phyloP scores from a whole-genome alignment of 2,113 vertebrate species.

The Todiramphus chloris region DNA sequence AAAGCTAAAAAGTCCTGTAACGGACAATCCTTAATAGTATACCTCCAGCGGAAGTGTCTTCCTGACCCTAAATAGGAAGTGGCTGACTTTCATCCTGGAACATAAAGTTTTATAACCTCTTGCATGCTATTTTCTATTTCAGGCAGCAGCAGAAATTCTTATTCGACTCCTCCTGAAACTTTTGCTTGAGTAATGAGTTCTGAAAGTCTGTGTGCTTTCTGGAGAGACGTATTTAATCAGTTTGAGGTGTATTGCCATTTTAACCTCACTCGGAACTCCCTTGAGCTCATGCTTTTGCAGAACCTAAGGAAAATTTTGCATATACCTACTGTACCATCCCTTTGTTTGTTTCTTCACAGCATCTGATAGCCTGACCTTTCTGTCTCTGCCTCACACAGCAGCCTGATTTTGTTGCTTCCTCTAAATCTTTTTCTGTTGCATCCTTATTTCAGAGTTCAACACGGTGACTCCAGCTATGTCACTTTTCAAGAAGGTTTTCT shows the following conservation, averaged over 20 bases:
- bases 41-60: neutral
- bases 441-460: neutral
- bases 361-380: slow-evolving; percentile 32
- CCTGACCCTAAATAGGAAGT: slow-evolving; percentile 11
- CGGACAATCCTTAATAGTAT: neutral
- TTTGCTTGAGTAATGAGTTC: slow-evolving; percentile 10
- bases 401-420: slow-evolving; percentile 4
- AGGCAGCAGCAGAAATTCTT: neutral
- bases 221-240: neutral
- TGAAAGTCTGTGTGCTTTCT: neutral
- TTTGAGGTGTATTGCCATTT: neutral
- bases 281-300: neutral
- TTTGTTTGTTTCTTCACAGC: slow-evolving; percentile 16
- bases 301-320: slow-evolving; percentile 18
- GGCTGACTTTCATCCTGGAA: slow-evolving; percentile 13
- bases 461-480: neutral
- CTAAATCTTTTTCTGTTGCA: neutral
- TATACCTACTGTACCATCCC: neutral
- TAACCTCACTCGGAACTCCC: slow-evolving; percentile 2
- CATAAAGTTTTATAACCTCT: slow-evolving; percentile 27
- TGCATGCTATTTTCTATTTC: neutral
- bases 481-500: neutral
- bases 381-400: neutral
- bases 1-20: neutral
- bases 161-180: neutral